Base-by-base conservation (phyloP, 53 echinoderm and acorn worm species). In the Pentamera pediparva region DNA sequence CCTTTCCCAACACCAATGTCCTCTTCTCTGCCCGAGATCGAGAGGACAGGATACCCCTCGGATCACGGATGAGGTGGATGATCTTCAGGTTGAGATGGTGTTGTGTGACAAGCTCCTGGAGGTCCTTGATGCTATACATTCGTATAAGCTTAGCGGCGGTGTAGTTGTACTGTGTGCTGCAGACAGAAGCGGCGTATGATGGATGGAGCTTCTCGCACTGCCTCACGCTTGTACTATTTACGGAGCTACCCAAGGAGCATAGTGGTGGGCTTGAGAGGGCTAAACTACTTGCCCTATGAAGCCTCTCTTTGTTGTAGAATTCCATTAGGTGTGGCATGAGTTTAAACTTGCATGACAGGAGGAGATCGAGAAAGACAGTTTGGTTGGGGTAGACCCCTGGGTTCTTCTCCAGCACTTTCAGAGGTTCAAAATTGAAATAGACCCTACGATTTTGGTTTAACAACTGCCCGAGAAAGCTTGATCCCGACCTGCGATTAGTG, bases 341-440 rank as follows among this genome's bases (percentile, higher is more conserved):
- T 50, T 91, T 69, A 61, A 98, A 92, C 39, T 75, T 80, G 69
- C 91, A 98, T 37, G 79, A 84, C 6, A 88, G 61, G 28, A 98
- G 61, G 75, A 81, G 79, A 19, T 48, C 56, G 7, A 98, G 75
- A 39, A 86, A 80, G 29, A 64, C 73, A 18, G 83, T 72, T 32
- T 73, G 55, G 69, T 83, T 81, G 2, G 80, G 75, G 34, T 88
- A 88, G 3, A 85, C 20, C 18, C 77, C 69, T 40, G 83, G 85
- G 61, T 83, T 92, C 62, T 78, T 75, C 65, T 98, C 98, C 17
- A 86, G 69, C 32, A 88, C 49, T 84, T 98, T 98, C 41, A 98
- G 54, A 9, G 98, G 98, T 52, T 98, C 98, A 84, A 98, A 98
- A 75, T 98, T 86, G 79, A 91, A 98, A 69, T 92, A 98, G 2